Conservation (phyloP, 2,888 invertebrate genomes). For the Drosophila nr. fundita region DNA sequence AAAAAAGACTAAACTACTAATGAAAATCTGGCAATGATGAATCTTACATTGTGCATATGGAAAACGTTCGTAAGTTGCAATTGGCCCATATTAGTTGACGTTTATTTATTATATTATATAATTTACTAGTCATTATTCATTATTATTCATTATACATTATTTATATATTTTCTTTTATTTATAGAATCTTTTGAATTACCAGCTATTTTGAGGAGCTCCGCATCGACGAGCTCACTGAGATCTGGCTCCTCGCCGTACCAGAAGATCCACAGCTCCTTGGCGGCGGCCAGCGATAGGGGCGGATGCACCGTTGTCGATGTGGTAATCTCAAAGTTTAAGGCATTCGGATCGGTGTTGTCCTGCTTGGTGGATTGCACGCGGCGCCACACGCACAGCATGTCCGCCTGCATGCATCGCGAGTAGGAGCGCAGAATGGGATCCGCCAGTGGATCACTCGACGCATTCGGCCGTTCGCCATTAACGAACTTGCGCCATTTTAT, state of each 20-base stretch:
- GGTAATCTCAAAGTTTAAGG: conserved; percentile 85
- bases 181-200: conserved; percentile 88
- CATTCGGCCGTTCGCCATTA: conserved; percentile 89
- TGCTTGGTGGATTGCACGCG: conserved; percentile 89
- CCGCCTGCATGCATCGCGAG: conserved; percentile 95
- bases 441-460: conserved; percentile 90
- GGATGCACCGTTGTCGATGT: conserved; percentile 87
- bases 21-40: neutral
- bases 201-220: conserved; percentile 92
- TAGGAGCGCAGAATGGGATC: conserved; percentile 96
- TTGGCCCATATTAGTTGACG: neutral
- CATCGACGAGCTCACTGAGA: conserved; percentile 92
- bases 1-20: neutral
- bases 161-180: neutral
- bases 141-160: neutral
- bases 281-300: conserved; percentile 92
- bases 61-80: neutral
- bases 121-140: neutral
- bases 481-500: conserved; percentile 98
- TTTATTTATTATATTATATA: neutral
- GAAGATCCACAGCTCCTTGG: conserved; percentile 99
- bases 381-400: conserved; percentile 99
- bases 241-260: conserved; percentile 99
- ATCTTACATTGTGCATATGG: neutral
- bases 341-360: conserved; percentile 85